phyloP scores from a whole-genome alignment of 2,113 vertebrate species.

The Chrysemys picta region DNA sequence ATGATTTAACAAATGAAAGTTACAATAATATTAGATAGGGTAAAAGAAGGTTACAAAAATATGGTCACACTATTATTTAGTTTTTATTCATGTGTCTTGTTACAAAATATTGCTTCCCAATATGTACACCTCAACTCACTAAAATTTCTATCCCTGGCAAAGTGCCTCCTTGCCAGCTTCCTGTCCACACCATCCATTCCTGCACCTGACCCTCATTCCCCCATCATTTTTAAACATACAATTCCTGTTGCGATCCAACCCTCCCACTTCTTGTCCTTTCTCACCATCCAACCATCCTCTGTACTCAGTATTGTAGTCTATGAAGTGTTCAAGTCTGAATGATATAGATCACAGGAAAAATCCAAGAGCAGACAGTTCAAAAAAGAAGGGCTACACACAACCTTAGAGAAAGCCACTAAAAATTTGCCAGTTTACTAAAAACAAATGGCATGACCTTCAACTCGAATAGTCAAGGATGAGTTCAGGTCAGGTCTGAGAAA shows the following conservation, averaged over 20 bases:
- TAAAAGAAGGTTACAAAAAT: rapidly evolving
- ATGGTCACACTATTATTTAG: not conserved
- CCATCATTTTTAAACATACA: not conserved
- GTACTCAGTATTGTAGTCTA: not conserved
- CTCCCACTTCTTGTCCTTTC: not conserved
- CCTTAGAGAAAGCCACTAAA: not conserved
- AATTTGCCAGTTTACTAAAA: not conserved
- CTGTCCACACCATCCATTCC: not conserved
- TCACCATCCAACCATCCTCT: not conserved
- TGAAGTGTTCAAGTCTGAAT: not conserved
- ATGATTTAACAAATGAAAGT: not conserved
- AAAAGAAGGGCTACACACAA: not conserved
- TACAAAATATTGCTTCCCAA: not conserved
- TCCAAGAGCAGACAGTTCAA: not conserved
- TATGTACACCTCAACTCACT: not conserved
- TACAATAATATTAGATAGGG: not conserved
- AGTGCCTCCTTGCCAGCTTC: not conserved
- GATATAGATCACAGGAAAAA: not conserved
- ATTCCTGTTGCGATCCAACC: not conserved
- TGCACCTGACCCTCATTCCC: not conserved
- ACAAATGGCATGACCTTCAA: not conserved
- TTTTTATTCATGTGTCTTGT: not conserved
- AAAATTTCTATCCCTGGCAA: not conserved
- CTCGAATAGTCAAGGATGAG: not conserved
- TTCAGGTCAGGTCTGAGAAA: not conserved